Conservation (phyloP, 2,113 vertebrate genomes). For the Colaptes auratus region DNA sequence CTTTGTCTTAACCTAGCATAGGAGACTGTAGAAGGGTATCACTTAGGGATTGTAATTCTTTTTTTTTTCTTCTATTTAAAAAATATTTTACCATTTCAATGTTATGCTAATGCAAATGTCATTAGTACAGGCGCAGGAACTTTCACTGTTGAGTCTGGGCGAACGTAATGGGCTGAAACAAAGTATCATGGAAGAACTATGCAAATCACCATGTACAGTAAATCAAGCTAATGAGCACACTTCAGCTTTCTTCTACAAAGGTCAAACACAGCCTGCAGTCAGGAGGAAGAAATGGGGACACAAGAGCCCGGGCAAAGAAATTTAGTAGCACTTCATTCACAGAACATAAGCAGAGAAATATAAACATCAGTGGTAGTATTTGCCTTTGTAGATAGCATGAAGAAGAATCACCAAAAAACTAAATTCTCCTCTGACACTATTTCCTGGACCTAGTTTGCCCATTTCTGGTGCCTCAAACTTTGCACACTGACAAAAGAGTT, state of each 20-base stretch:
- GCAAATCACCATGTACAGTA: constrained; percentile 62
- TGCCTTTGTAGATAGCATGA: neutral
- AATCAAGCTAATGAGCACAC: constrained; percentile 65
- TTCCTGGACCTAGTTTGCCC: neutral
- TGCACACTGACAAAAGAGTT: neutral
- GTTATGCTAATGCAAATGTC: constrained; percentile 23
- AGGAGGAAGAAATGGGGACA: neutral
- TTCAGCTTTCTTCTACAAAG: constrained; percentile 26
- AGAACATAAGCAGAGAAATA: neutral
- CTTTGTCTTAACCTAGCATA: neutral
- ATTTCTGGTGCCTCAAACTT: neutral
- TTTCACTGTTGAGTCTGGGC: constrained; percentile 30
- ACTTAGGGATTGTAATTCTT: neutral
- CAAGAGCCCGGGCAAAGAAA: neutral
- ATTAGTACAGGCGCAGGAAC: constrained; percentile 33
- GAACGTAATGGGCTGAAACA: constrained; percentile 71
- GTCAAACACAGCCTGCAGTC: neutral
- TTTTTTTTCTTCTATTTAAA: constrained; percentile 14
- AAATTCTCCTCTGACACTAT: neutral
- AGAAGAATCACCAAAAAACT: neutral
- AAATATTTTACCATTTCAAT: constrained; percentile 22
- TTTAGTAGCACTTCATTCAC: neutral
- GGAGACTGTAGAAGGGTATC: neutral
- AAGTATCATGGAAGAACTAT: constrained; percentile 69
- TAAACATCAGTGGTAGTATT: neutral